These are phyloP conservation scores for Agrochola lota DNA, from an alignment of 2,888 invertebrate genomes.

Conservation along the genomic window DNA sequence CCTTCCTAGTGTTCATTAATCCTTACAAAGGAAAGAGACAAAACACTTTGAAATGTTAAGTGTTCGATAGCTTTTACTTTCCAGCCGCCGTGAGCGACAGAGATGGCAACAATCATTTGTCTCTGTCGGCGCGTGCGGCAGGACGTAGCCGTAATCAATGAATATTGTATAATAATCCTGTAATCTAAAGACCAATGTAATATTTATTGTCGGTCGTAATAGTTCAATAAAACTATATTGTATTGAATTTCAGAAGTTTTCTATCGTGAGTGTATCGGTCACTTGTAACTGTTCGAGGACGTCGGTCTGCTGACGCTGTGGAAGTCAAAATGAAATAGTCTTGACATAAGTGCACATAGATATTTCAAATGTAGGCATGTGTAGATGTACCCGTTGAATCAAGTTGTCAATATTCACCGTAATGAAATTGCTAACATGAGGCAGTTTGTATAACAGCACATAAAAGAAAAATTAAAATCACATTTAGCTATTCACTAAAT, in stretches of 20 bases:
- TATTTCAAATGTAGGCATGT: conserved; percentile 25
- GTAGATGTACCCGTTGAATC: conserved; percentile 27
- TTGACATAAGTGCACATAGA: conserved; percentile 36
- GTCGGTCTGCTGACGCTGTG: conserved; percentile 21
- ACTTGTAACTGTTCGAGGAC: conserved; percentile 50
- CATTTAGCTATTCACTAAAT: conserved; percentile 16
- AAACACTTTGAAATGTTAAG: conserved; percentile 54
- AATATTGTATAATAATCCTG: conserved; percentile 64
- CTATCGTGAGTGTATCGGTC: conserved; percentile 56
- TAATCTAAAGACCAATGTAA: conserved; percentile 70
- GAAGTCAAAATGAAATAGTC: neutral
- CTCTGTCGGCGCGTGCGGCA: conserved; percentile 33
- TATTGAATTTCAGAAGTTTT: conserved; percentile 58
- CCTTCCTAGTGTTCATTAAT: conserved; percentile 66
- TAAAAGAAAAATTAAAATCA: conserved; percentile 1
- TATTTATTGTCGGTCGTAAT: conserved; percentile 64
- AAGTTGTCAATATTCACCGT: neutral
- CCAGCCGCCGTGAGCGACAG: conserved; percentile 32
- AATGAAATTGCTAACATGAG: neutral
- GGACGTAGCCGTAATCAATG: conserved; percentile 48
- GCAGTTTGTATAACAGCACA: conserved; percentile 13
- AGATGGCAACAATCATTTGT: neutral
- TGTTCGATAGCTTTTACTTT: conserved; percentile 63
- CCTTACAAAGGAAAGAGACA: conserved; percentile 59
- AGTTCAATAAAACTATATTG: conserved; percentile 56